These are phyloP conservation scores for Eristalis pertinax DNA, from an alignment of 2,888 invertebrate genomes.

Conservation along the genomic window DNA sequence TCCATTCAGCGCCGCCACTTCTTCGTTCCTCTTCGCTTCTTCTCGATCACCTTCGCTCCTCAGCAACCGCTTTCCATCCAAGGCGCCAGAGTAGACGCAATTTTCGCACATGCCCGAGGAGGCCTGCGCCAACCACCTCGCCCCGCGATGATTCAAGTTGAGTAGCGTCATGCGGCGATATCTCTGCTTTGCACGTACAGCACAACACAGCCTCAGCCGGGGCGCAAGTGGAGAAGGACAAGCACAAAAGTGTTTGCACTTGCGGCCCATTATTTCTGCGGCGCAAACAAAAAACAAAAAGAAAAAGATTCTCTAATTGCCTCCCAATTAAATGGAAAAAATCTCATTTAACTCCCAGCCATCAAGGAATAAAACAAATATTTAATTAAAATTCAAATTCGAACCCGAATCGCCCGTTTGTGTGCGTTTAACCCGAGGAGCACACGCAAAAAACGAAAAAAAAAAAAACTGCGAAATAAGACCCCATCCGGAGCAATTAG, in stretches of 20 bases:
- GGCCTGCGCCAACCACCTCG: neutral
- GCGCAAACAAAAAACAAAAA: neutral
- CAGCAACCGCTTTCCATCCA: neutral
- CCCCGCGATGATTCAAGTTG: neutral
- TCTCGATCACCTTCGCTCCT: neutral
- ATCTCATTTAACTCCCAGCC: neutral
- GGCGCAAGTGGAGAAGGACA: neutral
- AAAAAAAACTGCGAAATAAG: neutral
- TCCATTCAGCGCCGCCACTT: neutral
- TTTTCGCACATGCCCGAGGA: neutral
- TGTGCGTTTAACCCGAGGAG: no score
- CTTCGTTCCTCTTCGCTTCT: no score
- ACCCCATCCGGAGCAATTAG: neutral
- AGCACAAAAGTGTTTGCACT: neutral
- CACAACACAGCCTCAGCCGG: neutral
- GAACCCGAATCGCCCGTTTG: neutral
- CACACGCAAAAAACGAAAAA: neutral
- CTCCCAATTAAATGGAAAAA: neutral
- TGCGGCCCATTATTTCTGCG: neutral
- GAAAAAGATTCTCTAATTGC: neutral
- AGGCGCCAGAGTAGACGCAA: neutral
- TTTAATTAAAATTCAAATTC: neutral
- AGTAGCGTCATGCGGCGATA: neutral
- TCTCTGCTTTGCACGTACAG: neutral
- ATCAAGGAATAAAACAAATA: neutral